A percentile compares a stretch with the other conserved stretches of the same genome.
Conservation (phyloP, 2,113 vertebrate species). For the Bolborhynchus lineola region DNA sequence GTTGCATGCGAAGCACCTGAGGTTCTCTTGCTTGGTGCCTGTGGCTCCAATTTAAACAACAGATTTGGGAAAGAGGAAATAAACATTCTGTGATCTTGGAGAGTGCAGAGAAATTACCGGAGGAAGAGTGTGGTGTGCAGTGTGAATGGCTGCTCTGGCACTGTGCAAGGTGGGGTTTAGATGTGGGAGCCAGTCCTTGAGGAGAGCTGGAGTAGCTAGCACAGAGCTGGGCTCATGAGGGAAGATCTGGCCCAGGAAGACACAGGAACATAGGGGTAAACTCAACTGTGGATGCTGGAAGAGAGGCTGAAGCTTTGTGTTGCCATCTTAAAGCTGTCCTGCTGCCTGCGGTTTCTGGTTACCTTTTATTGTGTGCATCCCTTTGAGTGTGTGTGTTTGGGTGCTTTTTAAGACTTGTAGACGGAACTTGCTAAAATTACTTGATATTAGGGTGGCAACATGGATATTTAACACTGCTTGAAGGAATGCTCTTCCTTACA, state of each 20-base stretch:
- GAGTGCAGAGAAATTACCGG: neutral
- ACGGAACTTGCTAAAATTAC: neutral
- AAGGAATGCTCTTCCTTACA: neutral
- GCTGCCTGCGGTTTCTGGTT: neutral
- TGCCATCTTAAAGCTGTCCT: neutral
- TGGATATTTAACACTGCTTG: neutral
- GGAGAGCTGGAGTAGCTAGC: neutral
- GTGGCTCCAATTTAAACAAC: neutral
- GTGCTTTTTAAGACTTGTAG: neutral
- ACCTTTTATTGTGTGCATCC: neutral
- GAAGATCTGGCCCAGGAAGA: neutral
- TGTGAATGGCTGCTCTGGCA: fast-evolving
- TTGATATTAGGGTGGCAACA: neutral
- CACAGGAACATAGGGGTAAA: neutral
- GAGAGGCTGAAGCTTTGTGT: neutral
- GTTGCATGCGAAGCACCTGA: neutral
- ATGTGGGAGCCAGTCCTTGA: neutral
- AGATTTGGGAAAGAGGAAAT: neutral
- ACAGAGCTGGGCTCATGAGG: neutral
- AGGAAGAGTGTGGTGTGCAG: neutral
- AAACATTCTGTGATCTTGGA: neutral
- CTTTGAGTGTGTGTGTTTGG: neutral
- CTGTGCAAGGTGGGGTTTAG: neutral
- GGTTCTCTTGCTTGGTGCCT: neutral
- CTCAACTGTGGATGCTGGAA: neutral